Conservation (phyloP, 1,140 invertebrate genomes). For the Leptinotarsa lineolata region DNA sequence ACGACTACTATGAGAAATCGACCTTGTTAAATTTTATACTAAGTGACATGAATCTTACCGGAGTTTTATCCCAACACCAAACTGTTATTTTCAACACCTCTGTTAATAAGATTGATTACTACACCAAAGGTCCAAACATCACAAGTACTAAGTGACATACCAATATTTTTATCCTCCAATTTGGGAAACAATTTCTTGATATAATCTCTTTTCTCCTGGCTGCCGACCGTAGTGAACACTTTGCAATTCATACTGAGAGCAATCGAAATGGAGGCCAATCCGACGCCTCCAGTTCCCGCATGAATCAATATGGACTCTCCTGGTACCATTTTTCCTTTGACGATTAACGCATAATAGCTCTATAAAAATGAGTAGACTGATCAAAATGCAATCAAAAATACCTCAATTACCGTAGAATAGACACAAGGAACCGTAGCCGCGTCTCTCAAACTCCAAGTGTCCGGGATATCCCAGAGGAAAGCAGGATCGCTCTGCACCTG, state of each 20-base stretch:
- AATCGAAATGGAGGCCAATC: conserved; percentile 92
- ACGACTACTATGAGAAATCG: too few species aligned
- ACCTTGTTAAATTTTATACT: not conserved
- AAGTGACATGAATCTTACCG: too few species aligned
- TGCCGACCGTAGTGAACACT: conserved; percentile 87
- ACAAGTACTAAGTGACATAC: conserved; percentile 17
- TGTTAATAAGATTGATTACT: not conserved
- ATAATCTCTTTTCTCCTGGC: conserved; percentile 85
- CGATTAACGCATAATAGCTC: conserved; percentile 31
- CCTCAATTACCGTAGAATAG: conserved; percentile 68
- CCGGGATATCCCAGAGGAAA: conserved; percentile 74
- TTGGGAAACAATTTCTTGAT: conserved; percentile 83
- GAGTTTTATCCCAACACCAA: too few species aligned
- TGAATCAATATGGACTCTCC: conserved; percentile 91
- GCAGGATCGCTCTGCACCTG: conserved; percentile 63
- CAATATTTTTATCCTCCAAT: conserved; percentile 77
- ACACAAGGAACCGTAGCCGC: conserved; percentile 86
- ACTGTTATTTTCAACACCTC: too few species aligned
- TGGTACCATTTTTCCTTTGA: conserved; percentile 51
- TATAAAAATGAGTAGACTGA: not conserved
- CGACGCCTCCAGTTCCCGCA: conserved; percentile 93
- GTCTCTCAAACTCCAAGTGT: conserved; percentile 81
- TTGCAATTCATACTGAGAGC: conserved; percentile 83
- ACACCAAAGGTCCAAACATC: too few species aligned
- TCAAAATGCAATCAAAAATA: not conserved